A percentile compares a stretch with the other conserved stretches of the same genome.
Conservation (phyloP, 2,888 invertebrate genomes). For the Cataglyphis livida region DNA sequence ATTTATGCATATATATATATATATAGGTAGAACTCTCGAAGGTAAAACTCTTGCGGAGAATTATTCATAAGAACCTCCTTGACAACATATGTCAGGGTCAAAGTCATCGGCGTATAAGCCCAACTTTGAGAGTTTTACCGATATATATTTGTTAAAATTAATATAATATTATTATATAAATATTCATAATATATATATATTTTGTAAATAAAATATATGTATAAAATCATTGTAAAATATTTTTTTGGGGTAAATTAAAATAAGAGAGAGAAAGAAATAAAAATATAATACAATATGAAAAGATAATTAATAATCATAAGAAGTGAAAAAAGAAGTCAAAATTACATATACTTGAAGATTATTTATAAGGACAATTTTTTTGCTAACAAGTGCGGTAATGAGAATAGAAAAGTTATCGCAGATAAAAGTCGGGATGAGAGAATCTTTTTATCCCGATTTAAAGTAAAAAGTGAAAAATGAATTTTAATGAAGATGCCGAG, state of each 20-base stretch:
- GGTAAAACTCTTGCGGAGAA: too few species aligned
- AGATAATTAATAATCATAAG: constrained; percentile 23
- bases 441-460: constrained; percentile 43
- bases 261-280: background rate
- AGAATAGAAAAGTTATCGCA: constrained; percentile 27
- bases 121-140: too few species aligned
- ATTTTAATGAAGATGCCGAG: constrained; percentile 40
- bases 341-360: constrained; percentile 15
- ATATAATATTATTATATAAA: background rate
- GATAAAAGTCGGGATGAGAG: background rate
- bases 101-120: too few species aligned
- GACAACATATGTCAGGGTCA: too few species aligned
- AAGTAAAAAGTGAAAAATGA: constrained; percentile 42
- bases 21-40: too few species aligned
- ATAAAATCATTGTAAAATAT: background rate
- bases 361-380: constrained; percentile 12
- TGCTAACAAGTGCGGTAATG: constrained; percentile 30
- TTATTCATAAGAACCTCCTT: too few species aligned
- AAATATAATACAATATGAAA: background rate
- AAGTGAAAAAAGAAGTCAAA: background rate
- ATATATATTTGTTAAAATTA: background rate
- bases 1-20: background rate
- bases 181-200: background rate
- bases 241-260: background rate
- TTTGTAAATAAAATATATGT: background rate